Base-by-base conservation (phyloP, 1,140 invertebrate genomes). In the Cydia strobilella region DNA sequence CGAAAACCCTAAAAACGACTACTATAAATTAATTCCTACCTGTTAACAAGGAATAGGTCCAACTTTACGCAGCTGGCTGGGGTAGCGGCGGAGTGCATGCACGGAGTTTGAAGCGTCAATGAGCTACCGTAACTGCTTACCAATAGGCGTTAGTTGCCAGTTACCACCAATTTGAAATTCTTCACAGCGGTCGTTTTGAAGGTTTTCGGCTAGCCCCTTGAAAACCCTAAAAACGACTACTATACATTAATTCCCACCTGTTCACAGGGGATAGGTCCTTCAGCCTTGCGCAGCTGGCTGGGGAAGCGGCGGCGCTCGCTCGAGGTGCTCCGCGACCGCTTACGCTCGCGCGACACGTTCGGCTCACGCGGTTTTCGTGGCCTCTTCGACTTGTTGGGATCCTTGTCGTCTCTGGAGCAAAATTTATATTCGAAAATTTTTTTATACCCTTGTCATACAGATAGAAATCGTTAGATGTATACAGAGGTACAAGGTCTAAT, bases 41-140 rank as follows among this genome's bases (percentile, higher is more conserved):
- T 91, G 89, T 80, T 91, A 88, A 31, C 89, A 91, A 0, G 88
- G 85, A 80, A 91, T 89, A 0, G 89, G 88, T 1, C 87, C 87
- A 0, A 82, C 82, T 45, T 84, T 87, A 73, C 86, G 76, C 66
- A 85, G 75, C 74, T 85, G 86, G 35, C 82, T 85, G 0, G 84
- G 84, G 35, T 84, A 87, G 9, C 13, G 20, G 18, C 71, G 39
- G n/a, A n/a, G n/a, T n/a, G n/a, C n/a, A n/a, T n/a, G n/a, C n/a
- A n/a, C n/a, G n/a, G n/a, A n/a, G n/a, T n/a, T n/a, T n/a, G n/a
- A n/a, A n/a, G n/a, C n/a, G n/a, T n/a, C n/a, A n/a, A n/a, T n/a
- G n/a, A n/a, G n/a, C n/a, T n/a, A n/a, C n/a, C n/a, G n/a, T n/a
- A n/a, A n/a, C n/a, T n/a, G n/a, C n/a, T n/a, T n/a, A n/a, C n/a